Evolutionary conservation across 2,113 vertebrate species (phyloP).

Genomic region (Phoenicopterus ruber): DNA sequence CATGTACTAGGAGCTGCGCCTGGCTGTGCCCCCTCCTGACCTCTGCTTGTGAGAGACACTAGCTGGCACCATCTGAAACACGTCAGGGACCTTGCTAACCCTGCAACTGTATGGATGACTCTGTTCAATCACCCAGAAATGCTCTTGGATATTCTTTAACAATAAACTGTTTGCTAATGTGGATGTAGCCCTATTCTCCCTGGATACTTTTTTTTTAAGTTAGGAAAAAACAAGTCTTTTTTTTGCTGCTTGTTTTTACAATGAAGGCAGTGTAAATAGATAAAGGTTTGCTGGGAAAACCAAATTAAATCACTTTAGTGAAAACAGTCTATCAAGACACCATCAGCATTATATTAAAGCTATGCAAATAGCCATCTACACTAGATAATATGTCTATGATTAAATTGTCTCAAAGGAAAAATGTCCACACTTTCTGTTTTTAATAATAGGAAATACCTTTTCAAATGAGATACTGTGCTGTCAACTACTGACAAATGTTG

Average conservation of each 20-base stretch:
- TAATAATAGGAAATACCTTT: background rate
- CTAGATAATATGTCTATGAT: background rate
- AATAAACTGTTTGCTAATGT: background rate
- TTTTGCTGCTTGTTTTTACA: background rate
- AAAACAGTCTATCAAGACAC: background rate
- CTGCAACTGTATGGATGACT: background rate
- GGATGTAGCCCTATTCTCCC: background rate
- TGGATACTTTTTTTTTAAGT: background rate
- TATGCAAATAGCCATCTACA: background rate
- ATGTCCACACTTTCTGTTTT: background rate
- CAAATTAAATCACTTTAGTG: background rate
- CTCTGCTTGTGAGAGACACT: background rate
- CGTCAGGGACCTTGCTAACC: background rate
- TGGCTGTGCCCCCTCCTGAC: background rate
- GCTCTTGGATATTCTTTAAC: background rate
- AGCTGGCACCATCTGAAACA: rapidly evolving
- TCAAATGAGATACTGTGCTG: background rate
- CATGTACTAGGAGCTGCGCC: rapidly evolving
- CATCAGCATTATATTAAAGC: background rate
- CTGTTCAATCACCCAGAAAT: background rate
- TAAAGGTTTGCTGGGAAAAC: background rate
- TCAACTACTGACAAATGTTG: background rate
- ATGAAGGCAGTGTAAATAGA: background rate
- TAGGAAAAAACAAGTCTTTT: background rate
- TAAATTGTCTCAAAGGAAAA: background rate